A percentile compares a stretch with the other conserved stretches of the same genome.
phyloP scores from a whole-genome alignment of 2,113 vertebrate species.

The Peromyscus leucopus region DNA sequence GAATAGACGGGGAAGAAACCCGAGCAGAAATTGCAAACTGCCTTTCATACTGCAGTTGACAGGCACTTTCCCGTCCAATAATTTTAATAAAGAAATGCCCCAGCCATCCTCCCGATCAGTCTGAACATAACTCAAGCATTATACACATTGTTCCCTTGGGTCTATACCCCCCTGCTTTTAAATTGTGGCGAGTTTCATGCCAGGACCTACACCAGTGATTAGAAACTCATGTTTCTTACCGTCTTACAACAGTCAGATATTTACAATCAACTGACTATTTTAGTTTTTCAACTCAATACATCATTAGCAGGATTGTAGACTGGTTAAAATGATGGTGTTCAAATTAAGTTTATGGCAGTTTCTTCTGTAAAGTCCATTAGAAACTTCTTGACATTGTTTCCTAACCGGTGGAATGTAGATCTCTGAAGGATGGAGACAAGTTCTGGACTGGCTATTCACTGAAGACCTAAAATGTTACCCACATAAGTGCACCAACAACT shows the following conservation, averaged over 20 bases:
- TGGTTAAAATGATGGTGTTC: constrained; percentile 57
- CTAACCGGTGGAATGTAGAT: neutral
- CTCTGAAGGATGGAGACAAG: neutral
- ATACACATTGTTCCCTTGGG: constrained; percentile 49
- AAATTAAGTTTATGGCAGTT: constrained; percentile 59
- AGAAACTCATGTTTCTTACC: constrained; percentile 64
- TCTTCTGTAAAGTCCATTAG: constrained; percentile 46
- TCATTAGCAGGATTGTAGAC: constrained; percentile 57
- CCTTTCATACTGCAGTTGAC: constrained; percentile 61
- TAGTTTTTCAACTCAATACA: constrained; percentile 51
- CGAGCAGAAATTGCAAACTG: constrained; percentile 68
- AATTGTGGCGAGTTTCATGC: constrained; percentile 60
- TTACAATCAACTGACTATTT: constrained; percentile 55
- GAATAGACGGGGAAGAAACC: constrained; percentile 56
- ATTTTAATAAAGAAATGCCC: constrained; percentile 73
- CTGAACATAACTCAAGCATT: constrained; percentile 69
- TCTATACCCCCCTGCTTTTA: constrained; percentile 64
- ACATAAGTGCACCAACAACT: neutral
- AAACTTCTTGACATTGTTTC: neutral
- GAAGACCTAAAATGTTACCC: neutral
- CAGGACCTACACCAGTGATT: constrained; percentile 56
- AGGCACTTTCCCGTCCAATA: constrained; percentile 68
- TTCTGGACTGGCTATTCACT: neutral
- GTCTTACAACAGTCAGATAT: constrained; percentile 57
- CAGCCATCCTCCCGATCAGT: neutral